Evolutionary conservation across 2,888 invertebrate species (phyloP), one percentile per base, ranked within the genome.

Genomic region (Phortica okadai): DNA sequence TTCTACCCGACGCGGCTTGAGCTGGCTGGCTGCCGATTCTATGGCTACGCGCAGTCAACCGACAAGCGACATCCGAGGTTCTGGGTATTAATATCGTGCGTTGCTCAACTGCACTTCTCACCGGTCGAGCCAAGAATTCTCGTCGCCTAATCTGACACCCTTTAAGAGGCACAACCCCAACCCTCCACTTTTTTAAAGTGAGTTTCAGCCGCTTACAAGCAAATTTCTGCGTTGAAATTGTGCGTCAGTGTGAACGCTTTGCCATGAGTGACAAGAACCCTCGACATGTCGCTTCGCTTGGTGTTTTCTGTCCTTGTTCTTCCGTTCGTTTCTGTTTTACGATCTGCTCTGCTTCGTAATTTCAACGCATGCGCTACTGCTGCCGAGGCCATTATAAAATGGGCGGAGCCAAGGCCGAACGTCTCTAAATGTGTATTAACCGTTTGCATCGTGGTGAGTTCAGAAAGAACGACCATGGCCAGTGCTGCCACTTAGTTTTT

Each of bases 301-400:
- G 10, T 66, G 16, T 64, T 21, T 58, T 33, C 11, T 45, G 11
- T 42, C 66, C 54, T 25, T 56, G 62, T 76, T 74, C 82, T 56
- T 58, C 76, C 69, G 56, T 62, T 70, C 66, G 74, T 66, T 33
- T 5, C 4, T 33, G 54, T 76, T 74, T 78, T 83, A 84, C 82
- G 77, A 72, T 77, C 74, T 33, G 33, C 33, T 73, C 73, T 77
- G 80, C 73, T 82, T 80, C 82, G 81, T 69, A 14, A 45, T 10
- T 16, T 74, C 67, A 58, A 83, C 88, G 84, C 87, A 83, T 85
- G 88, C 87, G 87, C 56, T 8, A 69, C 21, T 75, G 87, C 56
- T 8, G 72, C 21, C 75, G 86, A 80, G 85, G 89, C 90, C 90
- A 90, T 90, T 90, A 82, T 85, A 85, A 90, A 90, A 90, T 82